Conservation (phyloP, 1,140 invertebrate genomes). For the Pollicipes pollicipes region DNA sequence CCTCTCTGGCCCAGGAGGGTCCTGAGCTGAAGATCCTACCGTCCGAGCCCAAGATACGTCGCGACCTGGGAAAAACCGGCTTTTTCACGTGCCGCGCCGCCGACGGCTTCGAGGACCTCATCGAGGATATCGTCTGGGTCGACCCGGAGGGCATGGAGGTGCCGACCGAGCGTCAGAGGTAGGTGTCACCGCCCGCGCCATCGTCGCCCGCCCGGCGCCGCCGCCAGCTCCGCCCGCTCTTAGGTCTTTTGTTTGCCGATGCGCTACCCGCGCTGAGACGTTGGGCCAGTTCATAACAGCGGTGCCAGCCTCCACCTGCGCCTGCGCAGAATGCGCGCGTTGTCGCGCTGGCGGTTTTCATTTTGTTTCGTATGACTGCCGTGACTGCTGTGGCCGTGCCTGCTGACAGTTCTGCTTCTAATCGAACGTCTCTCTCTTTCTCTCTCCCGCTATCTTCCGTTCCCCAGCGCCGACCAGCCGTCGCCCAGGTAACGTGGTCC, state of each 20-base stretch:
- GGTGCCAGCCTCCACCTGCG: no score
- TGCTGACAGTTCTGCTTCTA: neutral
- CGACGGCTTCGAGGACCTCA: neutral
- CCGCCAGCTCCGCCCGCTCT: no score
- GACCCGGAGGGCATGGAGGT: neutral
- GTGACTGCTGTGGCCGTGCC: no score
- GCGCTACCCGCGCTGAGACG: no score
- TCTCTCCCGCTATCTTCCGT: neutral
- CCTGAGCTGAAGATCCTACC: neutral
- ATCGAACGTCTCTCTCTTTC: neutral
- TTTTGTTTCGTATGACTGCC: neutral
- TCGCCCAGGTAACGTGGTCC: neutral
- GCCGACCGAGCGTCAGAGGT: neutral
- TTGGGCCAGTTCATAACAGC: no score
- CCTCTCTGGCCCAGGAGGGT: neutral
- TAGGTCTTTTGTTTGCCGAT: no score
- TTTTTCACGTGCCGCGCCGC: neutral
- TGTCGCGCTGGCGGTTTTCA: neutral
- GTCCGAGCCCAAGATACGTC: neutral
- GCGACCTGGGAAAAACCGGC: neutral
- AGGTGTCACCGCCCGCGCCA: neutral
- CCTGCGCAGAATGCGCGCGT: no score
- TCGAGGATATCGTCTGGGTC: neutral
- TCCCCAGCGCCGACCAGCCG: neutral
- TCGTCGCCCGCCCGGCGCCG: no score